Evolutionary conservation across 2,113 vertebrate genomes (phyloP).

Genomic region (Ctenodactylus gundi): DNA sequence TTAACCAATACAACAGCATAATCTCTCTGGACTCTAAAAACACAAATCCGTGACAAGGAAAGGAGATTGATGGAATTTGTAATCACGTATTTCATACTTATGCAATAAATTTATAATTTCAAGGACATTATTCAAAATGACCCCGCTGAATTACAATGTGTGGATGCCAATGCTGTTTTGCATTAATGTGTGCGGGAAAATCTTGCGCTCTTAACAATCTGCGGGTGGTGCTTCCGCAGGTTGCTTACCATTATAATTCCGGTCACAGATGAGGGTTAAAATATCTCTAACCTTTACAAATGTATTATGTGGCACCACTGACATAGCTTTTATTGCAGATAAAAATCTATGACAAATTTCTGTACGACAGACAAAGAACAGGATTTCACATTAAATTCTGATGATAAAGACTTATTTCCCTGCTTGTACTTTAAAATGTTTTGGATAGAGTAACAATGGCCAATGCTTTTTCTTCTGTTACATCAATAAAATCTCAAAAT

Average conservation of each 20-base stretch:
- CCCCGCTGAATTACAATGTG: constrained; percentile 63
- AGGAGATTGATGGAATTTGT: constrained; percentile 79
- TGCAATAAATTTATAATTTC: constrained; percentile 83
- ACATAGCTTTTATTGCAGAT: constrained; percentile 85
- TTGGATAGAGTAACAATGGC: constrained; percentile 75
- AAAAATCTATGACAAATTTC: constrained; percentile 85
- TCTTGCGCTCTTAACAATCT: constrained; percentile 66
- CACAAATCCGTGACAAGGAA: constrained; percentile 77
- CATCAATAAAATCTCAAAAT: constrained; percentile 69
- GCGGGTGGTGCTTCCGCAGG: constrained; percentile 66
- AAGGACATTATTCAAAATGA: constrained; percentile 83
- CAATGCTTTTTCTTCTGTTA: constrained; percentile 61
- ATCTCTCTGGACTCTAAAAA: constrained; percentile 81
- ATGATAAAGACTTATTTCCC: constrained; percentile 78
- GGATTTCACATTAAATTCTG: constrained; percentile 83
- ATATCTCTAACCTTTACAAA: constrained; percentile 86
- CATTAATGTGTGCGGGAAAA: constrained; percentile 79
- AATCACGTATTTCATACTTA: constrained; percentile 81
- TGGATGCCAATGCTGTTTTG: constrained; percentile 76
- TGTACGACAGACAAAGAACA: constrained; percentile 82
- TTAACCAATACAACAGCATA: constrained; percentile 81
- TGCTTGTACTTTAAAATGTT: constrained; percentile 79
- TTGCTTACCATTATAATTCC: constrained; percentile 82
- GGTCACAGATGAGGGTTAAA: constrained; percentile 85
- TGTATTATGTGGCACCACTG: constrained; percentile 82